Conservation (phyloP, 2,888 invertebrate species). For the Stenurella melanura region DNA sequence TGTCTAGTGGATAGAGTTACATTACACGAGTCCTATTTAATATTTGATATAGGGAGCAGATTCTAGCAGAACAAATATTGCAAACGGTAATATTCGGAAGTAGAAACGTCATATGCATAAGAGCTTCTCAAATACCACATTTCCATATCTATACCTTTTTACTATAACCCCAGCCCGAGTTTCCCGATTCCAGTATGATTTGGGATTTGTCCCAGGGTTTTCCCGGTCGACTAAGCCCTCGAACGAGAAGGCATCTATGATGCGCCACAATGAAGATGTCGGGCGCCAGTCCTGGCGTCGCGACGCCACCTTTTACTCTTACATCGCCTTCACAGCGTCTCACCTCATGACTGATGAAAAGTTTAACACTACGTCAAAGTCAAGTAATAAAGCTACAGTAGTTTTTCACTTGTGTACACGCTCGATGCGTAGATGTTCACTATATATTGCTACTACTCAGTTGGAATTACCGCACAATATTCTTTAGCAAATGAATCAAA, state of each 20-base stretch:
- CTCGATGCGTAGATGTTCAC: slow-evolving; percentile 7
- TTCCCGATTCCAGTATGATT: slow-evolving; percentile 46
- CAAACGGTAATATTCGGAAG: background rate
- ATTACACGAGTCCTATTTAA: background rate
- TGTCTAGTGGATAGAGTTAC: background rate
- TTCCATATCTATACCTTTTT: slow-evolving; percentile 48
- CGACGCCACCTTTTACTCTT: slow-evolving; percentile 44
- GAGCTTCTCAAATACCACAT: slow-evolving; percentile 40
- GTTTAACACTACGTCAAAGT: slow-evolving; percentile 31
- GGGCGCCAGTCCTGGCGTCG: slow-evolving; percentile 51
- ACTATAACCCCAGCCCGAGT: slow-evolving; percentile 39
- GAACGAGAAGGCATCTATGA: slow-evolving; percentile 43
- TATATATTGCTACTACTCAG: slow-evolving; percentile 1
- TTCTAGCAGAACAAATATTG: background rate
- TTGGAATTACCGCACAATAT: background rate
- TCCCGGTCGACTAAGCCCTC: slow-evolving; percentile 47
- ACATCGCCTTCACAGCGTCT: slow-evolving; percentile 36
- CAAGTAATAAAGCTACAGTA: slow-evolving; percentile 15
- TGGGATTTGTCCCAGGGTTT: slow-evolving; percentile 42
- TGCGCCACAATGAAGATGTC: slow-evolving; percentile 49
- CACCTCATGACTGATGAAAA: slow-evolving; percentile 49
- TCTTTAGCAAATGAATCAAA: background rate
- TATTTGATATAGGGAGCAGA: background rate
- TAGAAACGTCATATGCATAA: slow-evolving; percentile 5
- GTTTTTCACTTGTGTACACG: slow-evolving; percentile 16